Percentiles rank a stretch among this genome's conserved stretches.
These are phyloP conservation scores for Anseranas semipalmata DNA, from an alignment of 2,113 vertebrate genomes.

Conservation along the genomic window DNA sequence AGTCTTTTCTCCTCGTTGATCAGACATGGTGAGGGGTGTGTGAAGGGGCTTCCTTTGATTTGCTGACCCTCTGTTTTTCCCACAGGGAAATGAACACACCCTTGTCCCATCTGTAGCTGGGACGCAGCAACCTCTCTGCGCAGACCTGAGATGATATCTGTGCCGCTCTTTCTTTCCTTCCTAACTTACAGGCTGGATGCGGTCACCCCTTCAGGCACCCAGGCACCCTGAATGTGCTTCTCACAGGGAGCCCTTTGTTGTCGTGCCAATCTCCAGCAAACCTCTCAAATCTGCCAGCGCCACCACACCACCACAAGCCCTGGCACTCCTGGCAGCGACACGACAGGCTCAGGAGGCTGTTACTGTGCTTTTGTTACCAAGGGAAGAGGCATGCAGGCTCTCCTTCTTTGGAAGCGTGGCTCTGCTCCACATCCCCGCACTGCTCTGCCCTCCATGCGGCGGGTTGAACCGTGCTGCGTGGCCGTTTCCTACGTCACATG, in stretches of 20 bases:
- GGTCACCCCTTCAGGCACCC: not conserved
- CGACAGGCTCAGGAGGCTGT: not conserved
- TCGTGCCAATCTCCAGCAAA: not conserved
- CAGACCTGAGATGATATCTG: not conserved
- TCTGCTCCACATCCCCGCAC: not conserved
- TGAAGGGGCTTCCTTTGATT: not conserved
- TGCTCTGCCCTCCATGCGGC: accelerated
- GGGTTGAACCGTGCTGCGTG: not conserved
- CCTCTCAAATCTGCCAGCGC: not conserved
- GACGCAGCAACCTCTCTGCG: accelerated
- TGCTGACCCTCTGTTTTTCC: not conserved
- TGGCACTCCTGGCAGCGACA: not conserved
- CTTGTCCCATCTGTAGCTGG: accelerated
- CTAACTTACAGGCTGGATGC: not conserved
- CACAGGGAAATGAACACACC: accelerated
- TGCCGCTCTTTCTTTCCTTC: not conserved
- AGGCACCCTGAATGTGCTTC: accelerated
- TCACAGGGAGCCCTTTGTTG: not conserved
- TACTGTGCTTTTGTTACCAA: no score
- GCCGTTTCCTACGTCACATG: slow-evolving; percentile 49
- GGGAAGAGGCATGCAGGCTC: not conserved
- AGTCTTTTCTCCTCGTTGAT: accelerated
- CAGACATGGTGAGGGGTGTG: accelerated
- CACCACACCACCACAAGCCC: not conserved
- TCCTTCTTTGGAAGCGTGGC: slow-evolving; percentile 14